These are phyloP conservation scores for Columba guinea DNA, from an alignment of 2,797 vertebrate genomes.

Conservation along the genomic window DNA sequence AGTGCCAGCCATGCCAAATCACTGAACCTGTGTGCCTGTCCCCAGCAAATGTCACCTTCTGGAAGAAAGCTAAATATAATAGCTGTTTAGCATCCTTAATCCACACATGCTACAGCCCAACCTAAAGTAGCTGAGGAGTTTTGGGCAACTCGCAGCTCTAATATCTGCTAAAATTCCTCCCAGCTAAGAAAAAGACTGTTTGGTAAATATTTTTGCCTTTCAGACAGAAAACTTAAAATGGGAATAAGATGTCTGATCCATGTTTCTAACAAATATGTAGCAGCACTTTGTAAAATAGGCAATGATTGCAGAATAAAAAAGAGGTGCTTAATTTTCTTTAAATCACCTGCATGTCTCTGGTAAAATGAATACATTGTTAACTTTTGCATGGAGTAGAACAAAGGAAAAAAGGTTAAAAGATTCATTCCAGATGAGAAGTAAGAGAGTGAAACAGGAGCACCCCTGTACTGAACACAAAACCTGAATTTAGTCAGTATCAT, in stretches of 20 bases:
- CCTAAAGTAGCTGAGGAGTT: neutral
- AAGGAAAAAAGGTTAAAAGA: neutral
- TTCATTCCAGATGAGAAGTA: neutral
- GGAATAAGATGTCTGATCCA: neutral
- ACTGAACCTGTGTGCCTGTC: neutral
- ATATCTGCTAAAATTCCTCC: neutral
- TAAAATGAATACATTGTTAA: neutral
- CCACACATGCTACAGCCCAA: neutral
- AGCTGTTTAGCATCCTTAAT: neutral
- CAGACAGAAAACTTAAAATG: neutral
- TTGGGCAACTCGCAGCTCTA: neutral
- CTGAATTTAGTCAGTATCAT: neutral
- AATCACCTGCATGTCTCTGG: neutral
- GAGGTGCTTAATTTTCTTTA: neutral
- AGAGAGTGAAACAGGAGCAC: neutral
- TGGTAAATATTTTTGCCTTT: neutral
- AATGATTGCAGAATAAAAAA: neutral
- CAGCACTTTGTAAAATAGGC: neutral
- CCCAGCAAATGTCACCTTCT: neutral
- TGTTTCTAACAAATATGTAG: neutral
- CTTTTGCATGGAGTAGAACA: neutral
- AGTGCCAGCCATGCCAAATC: neutral
- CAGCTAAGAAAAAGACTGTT: neutral
- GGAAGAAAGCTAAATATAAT: neutral
- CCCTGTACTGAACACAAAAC: neutral